phyloP scores from a whole-genome alignment of 2,113 vertebrate species.

The Sprattus sprattus region DNA sequence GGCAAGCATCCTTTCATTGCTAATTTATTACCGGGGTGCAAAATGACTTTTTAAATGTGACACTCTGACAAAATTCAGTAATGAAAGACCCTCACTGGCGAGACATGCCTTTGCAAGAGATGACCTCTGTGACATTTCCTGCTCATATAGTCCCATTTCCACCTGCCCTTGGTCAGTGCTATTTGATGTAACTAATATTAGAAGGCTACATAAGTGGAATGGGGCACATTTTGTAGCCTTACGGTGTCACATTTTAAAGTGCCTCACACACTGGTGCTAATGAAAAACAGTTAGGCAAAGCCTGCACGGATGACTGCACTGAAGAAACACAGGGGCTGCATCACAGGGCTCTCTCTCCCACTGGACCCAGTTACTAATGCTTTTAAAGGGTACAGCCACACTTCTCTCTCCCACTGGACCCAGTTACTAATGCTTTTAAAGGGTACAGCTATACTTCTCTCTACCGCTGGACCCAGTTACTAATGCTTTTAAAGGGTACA shows the following conservation, averaged over 20 bases:
- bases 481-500: no score
- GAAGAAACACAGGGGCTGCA: background rate
- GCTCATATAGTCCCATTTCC: background rate
- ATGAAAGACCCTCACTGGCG: background rate
- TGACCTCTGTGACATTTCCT: background rate
- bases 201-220: background rate
- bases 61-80: background rate
- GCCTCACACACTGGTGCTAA: background rate
- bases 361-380: background rate
- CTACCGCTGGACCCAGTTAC: no score
- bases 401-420: background rate
- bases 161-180: background rate
- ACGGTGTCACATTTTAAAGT: background rate
- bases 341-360: background rate
- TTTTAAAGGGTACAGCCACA: no score
- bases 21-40: background rate
- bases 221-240: background rate
- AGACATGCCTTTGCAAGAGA: background rate
- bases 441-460: no score
- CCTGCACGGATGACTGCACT: background rate
- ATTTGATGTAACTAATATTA: background rate
- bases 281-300: background rate
- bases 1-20: background rate
- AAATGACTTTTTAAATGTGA: background rate
- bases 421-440: background rate